These are phyloP conservation scores for Megamerina dolium DNA, from an alignment of 2,888 invertebrate species.

Conservation along the genomic window DNA sequence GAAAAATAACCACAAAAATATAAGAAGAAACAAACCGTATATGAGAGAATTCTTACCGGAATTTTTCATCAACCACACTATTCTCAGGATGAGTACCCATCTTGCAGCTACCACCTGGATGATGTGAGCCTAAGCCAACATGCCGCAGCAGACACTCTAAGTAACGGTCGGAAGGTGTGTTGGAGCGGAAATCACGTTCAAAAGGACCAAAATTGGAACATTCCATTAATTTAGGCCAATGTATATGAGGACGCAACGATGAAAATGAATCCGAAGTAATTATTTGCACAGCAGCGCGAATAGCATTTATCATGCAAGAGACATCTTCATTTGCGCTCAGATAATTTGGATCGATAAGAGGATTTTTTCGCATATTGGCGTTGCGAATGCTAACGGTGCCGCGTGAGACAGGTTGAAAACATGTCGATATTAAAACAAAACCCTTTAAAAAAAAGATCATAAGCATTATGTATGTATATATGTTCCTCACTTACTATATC, in stretches of 20 bases:
- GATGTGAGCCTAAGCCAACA: constrained; percentile 66
- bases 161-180: constrained; percentile 52
- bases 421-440: constrained; percentile 61
- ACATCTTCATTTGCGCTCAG: constrained; percentile 59
- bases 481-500: no score
- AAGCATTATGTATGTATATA: no score
- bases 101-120: constrained; percentile 72
- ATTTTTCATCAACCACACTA: constrained; percentile 62
- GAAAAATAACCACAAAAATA: neutral
- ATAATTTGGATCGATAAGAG: constrained; percentile 71
- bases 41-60: constrained; percentile 52
- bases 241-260: constrained; percentile 57
- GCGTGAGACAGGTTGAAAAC: constrained; percentile 64
- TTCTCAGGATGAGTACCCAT: constrained; percentile 54
- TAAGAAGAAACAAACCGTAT: neutral
- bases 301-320: constrained; percentile 57
- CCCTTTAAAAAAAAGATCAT: no score
- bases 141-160: constrained; percentile 60
- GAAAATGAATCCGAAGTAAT: constrained; percentile 56
- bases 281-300: constrained; percentile 54
- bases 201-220: constrained; percentile 53
- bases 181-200: constrained; percentile 45
- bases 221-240: constrained; percentile 60
- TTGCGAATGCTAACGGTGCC: constrained; percentile 60
- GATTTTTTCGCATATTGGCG: constrained; percentile 55